A percentile compares a stretch with the other conserved stretches of the same genome.
Evolutionary conservation across 2,797 vertebrate genomes (phyloP).

Genomic region (Galago senegalensis): DNA sequence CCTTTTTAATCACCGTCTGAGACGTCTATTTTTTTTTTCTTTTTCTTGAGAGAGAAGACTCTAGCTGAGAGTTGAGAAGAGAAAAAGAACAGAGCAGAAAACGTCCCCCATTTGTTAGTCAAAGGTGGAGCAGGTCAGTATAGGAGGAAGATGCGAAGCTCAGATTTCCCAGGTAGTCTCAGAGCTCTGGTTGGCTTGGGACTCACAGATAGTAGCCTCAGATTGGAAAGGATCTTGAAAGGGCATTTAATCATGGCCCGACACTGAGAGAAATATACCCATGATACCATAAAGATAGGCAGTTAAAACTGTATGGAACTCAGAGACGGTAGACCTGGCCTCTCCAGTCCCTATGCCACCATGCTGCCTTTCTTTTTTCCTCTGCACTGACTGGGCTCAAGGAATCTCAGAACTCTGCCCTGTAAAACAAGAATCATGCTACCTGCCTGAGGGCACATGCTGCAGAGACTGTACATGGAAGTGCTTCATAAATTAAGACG

Average conservation of each 20-base stretch:
- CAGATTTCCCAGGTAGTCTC: neutral
- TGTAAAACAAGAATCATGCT: neutral
- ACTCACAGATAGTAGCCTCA: neutral
- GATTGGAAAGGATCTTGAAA: conserved; percentile 19
- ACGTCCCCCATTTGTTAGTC: neutral
- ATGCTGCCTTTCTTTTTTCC: neutral
- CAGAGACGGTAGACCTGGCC: neutral
- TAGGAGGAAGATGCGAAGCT: neutral
- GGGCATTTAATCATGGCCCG: neutral
- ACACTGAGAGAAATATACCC: neutral
- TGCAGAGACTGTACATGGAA: neutral
- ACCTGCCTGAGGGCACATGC: neutral
- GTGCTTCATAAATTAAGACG: conserved; percentile 12
- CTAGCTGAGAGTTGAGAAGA: conserved; percentile 42
- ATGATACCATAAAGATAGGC: neutral
- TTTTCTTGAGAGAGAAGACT: conserved; percentile 13
- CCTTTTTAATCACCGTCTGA: conserved; percentile 64
- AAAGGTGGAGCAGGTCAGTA: neutral
- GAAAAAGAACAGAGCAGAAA: neutral
- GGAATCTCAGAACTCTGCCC: neutral
- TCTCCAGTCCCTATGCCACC: fast-evolving
- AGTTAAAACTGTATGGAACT: neutral
- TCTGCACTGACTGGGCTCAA: too few relatives aligned
- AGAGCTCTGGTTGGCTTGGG: neutral
- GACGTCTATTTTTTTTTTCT: neutral